phyloP scores from a whole-genome alignment of 2,888 invertebrate genomes.

The Metellina segmentata region DNA sequence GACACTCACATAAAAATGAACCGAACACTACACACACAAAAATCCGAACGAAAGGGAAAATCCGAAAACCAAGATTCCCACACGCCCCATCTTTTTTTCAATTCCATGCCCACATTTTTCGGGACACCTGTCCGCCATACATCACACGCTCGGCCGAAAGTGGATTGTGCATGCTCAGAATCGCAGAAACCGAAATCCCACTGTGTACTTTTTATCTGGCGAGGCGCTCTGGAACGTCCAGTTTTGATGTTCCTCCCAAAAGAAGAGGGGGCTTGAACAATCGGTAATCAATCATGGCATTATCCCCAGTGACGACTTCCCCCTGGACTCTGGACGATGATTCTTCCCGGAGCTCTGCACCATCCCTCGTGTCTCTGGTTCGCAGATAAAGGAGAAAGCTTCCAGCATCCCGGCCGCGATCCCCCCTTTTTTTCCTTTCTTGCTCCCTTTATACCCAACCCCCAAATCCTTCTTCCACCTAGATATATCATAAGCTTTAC shows the following conservation, averaged over 20 bases:
- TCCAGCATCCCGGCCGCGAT: not conserved
- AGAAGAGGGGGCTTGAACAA: constrained; percentile 45
- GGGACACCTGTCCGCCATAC: constrained; percentile 40
- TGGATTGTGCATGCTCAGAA: constrained; percentile 31
- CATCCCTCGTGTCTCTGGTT: constrained; percentile 38
- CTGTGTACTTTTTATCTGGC: not conserved
- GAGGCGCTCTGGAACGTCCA: constrained; percentile 9
- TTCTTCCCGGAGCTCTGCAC: not conserved
- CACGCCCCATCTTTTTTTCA: too few relatives aligned
- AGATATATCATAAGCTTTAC: constrained; percentile 23
- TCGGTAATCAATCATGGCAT: constrained; percentile 64
- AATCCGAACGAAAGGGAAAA: not conserved
- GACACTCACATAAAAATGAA: too few relatives aligned
- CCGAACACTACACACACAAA: not conserved
- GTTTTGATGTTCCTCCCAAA: constrained; percentile 22
- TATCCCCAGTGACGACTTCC: constrained; percentile 60
- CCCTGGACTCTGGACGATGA: constrained; percentile 14
- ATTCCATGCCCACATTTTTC: not conserved
- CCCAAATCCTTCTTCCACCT: not conserved
- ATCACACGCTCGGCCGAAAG: constrained; percentile 10
- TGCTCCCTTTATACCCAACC: not conserved
- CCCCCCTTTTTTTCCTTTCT: not conserved
- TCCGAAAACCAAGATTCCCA: not conserved
- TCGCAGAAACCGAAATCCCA: constrained; percentile 40
- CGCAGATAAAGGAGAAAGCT: constrained; percentile 54